These are phyloP conservation scores for Herminia tarsipennalis DNA, from an alignment of 2,888 invertebrate species.

Conservation along the genomic window DNA sequence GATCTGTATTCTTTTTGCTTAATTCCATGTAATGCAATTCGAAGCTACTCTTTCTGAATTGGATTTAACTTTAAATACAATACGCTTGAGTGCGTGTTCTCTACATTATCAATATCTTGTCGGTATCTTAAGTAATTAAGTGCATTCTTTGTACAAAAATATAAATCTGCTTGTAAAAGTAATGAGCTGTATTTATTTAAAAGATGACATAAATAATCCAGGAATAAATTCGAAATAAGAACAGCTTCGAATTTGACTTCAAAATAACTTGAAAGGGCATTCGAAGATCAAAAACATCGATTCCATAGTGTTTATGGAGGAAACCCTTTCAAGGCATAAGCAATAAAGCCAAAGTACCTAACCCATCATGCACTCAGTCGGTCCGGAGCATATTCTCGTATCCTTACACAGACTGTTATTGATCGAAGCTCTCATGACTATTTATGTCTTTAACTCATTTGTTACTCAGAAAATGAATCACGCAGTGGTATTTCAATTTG, in stretches of 20 bases:
- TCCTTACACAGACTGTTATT: constrained; percentile 24
- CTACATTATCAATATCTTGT: too few species aligned
- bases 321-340: constrained; percentile 20
- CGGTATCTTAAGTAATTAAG: too few species aligned
- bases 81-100: not conserved
- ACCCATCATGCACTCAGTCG: not conserved
- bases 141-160: too few species aligned
- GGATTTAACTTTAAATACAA: constrained; percentile 16
- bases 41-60: constrained; percentile 10
- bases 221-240: not conserved
- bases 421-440: constrained; percentile 34
- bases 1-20: constrained; percentile 16
- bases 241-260: not conserved
- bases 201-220: too few species aligned
- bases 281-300: constrained; percentile 10
- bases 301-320: constrained; percentile 10
- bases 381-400: not conserved
- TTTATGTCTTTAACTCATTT: constrained; percentile 40
- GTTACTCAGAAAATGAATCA: constrained; percentile 55
- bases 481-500: constrained; percentile 24
- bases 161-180: too few species aligned
- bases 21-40: constrained; percentile 15
- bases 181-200: too few species aligned
- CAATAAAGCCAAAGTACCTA: constrained; percentile 10
- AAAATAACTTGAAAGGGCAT: constrained; percentile 6